phyloP scores from a whole-genome alignment of 1,140 invertebrate species.

The Holotrichia oblita region DNA sequence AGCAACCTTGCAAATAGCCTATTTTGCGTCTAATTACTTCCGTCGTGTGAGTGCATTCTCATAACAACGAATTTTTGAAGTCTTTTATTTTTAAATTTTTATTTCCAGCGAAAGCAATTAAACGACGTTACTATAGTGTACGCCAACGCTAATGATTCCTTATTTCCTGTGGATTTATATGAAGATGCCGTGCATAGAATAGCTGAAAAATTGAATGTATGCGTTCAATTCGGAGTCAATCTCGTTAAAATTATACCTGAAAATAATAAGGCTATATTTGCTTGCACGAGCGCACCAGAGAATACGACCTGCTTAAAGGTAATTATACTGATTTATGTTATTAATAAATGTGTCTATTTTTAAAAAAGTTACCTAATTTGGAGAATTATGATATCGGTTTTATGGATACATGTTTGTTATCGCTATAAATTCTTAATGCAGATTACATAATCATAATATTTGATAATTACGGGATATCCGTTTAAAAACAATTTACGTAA shows the following conservation, averaged over 20 bases:
- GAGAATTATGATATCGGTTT: not conserved
- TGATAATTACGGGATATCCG: not conserved
- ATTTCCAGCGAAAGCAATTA: not conserved
- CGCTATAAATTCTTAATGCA: no score
- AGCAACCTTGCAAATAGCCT: not conserved
- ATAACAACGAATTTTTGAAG: not conserved
- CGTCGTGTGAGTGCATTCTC: not conserved
- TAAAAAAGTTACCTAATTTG: not conserved
- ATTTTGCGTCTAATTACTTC: not conserved
- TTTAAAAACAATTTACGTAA: not conserved
- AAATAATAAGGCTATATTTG: slow-evolving; percentile 13
- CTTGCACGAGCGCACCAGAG: no score
- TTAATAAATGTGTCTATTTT: not conserved
- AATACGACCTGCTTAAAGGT: slow-evolving; percentile 5
- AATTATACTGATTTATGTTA: not conserved
- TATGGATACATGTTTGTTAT: not conserved
- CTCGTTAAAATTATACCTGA: not conserved
- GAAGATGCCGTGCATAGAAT: not conserved
- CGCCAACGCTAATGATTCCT: not conserved
- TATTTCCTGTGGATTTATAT: no score
- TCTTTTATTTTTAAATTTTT: not conserved
- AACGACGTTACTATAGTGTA: not conserved
- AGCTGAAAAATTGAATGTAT: not conserved
- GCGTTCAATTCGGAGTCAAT: not conserved
- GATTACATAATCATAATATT: no score